Percentiles rank a stretch among this genome's conserved stretches.
Conservation (phyloP, 2,888 invertebrate genomes). For the Leptinotarsa rubiginosa region DNA sequence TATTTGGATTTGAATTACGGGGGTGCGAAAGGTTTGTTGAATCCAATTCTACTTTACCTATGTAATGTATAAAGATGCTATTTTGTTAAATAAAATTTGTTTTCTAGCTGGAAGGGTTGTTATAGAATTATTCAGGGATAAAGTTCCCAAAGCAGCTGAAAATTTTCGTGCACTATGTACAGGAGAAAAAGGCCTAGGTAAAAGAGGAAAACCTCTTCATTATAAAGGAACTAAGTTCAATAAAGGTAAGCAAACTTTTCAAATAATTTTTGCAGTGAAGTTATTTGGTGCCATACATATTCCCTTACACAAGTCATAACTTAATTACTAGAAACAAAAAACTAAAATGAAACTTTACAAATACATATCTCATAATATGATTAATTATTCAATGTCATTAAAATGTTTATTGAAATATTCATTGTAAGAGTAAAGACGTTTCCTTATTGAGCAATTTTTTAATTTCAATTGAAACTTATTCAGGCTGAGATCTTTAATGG, state of each 20-base stretch:
- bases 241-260: constrained; percentile 68
- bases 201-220: constrained; percentile 78
- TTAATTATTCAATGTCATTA: no score
- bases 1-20: constrained; percentile 79
- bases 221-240: constrained; percentile 88
- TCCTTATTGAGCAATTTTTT: no score
- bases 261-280: no score
- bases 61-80: background rate
- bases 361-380: no score
- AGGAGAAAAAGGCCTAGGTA: constrained; percentile 85
- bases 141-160: constrained; percentile 88
- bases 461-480: no score
- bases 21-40: constrained; percentile 72
- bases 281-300: no score
- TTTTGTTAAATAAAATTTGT: constrained; percentile 1
- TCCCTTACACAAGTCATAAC: no score
- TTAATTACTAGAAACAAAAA: no score
- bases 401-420: no score
- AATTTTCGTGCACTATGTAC: constrained; percentile 94
- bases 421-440: no score
- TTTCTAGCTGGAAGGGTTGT: constrained; percentile 82
- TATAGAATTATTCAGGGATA: constrained; percentile 86
- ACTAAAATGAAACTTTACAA: no score
- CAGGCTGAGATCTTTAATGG: no score
- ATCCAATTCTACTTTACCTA: constrained; percentile 11